These are phyloP conservation scores for Agriopis marginaria DNA, from an alignment of 2,888 invertebrate genomes.

Conservation along the genomic window DNA sequence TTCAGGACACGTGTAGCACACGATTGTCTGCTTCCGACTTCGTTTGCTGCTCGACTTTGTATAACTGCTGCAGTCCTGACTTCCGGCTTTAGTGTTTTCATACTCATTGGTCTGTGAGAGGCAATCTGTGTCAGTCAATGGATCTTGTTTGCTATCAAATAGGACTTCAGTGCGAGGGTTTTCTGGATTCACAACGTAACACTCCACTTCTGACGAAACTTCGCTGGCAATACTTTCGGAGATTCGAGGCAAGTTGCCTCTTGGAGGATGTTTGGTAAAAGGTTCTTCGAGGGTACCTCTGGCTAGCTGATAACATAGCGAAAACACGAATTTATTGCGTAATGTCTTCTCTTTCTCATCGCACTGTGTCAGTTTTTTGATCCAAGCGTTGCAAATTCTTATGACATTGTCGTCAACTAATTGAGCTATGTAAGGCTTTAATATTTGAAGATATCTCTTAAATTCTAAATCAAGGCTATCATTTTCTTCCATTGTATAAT, in stretches of 20 bases:
- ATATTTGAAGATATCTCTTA: conserved; percentile 73
- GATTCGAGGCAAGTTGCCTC: conserved; percentile 54
- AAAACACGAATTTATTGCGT: conserved; percentile 74
- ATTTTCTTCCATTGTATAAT: conserved; percentile 62
- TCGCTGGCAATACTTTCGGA: conserved; percentile 61
- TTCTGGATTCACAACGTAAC: conserved; percentile 59
- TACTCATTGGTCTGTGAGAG: conserved; percentile 52
- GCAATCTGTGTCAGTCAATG: conserved; percentile 55
- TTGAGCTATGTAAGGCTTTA: conserved; percentile 69
- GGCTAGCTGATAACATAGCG: conserved; percentile 74
- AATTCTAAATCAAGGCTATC: conserved; percentile 70
- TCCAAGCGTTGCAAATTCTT: conserved; percentile 73
- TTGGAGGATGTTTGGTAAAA: conserved; percentile 64
- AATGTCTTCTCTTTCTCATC: conserved; percentile 64
- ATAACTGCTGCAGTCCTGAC: conserved; percentile 45
- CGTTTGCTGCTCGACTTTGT: conserved; percentile 37
- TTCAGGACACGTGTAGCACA: conserved; percentile 56
- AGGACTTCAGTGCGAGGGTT: conserved; percentile 57
- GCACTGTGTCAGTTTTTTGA: conserved; percentile 68
- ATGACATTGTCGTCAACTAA: conserved; percentile 65
- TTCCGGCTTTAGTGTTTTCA: conserved; percentile 40
- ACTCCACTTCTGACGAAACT: conserved; percentile 66
- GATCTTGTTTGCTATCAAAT: conserved; percentile 52
- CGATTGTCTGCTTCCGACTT: conserved; percentile 43
- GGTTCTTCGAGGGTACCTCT: conserved; percentile 70